Percentiles rank a stretch among this genome's conserved stretches.
These are phyloP conservation scores for Strigops habroptila DNA, from an alignment of 2,113 vertebrate species.

Conservation along the genomic window DNA sequence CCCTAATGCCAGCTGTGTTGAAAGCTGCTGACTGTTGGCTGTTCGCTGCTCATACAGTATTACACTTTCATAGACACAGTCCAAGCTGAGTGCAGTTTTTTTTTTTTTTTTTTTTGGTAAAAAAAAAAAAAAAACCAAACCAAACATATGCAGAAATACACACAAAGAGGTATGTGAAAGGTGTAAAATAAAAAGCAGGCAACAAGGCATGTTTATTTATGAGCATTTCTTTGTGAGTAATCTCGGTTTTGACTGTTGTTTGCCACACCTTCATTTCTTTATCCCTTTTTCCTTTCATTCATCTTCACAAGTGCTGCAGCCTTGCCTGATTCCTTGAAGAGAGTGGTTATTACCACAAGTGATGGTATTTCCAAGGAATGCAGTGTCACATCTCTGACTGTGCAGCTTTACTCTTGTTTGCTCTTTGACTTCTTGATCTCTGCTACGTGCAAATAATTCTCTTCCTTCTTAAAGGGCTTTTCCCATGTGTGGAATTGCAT, in stretches of 20 bases:
- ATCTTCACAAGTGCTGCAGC: not conserved
- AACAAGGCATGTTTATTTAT: not conserved
- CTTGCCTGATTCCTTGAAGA: not conserved
- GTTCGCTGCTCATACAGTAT: not conserved
- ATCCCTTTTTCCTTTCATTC: not conserved
- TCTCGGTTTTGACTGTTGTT: not conserved
- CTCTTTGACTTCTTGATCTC: not conserved
- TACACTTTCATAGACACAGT: not conserved
- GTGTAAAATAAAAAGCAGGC: not conserved
- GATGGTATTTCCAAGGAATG: not conserved
- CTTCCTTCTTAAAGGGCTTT: not conserved
- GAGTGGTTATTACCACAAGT: not conserved
- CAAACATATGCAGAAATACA: not conserved
- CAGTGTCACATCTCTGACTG: not conserved
- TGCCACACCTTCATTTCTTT: not conserved
- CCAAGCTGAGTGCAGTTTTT: not conserved
- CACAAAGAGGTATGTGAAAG: not conserved
- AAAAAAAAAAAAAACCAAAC: too few species aligned
- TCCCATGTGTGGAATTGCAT: not conserved
- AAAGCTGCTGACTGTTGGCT: constrained; percentile 22
- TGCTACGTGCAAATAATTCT: not conserved
- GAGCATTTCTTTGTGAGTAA: not conserved
- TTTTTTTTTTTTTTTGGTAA: not conserved
- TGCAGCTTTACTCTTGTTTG: not conserved
- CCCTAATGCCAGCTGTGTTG: not conserved